Base-by-base conservation (phyloP, 2,888 invertebrate species). In the Cataglyphis rosenhaueri region DNA sequence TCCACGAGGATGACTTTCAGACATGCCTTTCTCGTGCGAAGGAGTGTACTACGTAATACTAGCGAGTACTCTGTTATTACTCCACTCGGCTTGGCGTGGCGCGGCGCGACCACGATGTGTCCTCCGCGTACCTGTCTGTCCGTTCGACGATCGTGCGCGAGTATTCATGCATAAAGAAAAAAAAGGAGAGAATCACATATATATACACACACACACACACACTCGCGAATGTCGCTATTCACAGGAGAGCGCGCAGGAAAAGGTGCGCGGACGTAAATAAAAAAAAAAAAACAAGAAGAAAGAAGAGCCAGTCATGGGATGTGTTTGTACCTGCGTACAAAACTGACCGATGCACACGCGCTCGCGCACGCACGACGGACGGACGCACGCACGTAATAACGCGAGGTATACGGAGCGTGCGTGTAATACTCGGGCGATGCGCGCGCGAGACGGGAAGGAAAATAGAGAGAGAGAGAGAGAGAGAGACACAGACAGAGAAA, bases 261-360 rank as follows among this genome's bases (percentile, higher is more conserved):
- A 70, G 78, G 44, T 59, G 41, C 70, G 70, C 35, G 64, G 10
- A 38, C 66, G 21, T 5, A 18, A n/a, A 44, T 32, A 35, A 25
- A 55, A 68, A n/a, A n/a, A 48, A 8, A 5, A 6, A 0, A 48
- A 18, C 38, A 38, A 18, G 15, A 5, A 44, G 15, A 48, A 1
- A 52, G 52, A 52, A 2, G 52, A 76, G n/a, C 25, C 15, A 55
- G 48, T 35, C 66, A 52, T 66, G 59, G 61, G 21, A 35, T 82
- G 18, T 81, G 70, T 82, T 82, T 75, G 82, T 75, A 75, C 81
- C 61, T 81, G 83, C 83, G 83, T 81, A 83, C 52, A 52, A 52
- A 52, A 52, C 38, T 52, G 55, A 55, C 12, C 41, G 35, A 48
- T 15, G 32, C 41, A 57, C 66, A 70, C 59, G 52, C 55, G 38